Evolutionary conservation across 2,888 invertebrate species (phyloP).

Genomic region (Acanthosepion lycidas): DNA sequence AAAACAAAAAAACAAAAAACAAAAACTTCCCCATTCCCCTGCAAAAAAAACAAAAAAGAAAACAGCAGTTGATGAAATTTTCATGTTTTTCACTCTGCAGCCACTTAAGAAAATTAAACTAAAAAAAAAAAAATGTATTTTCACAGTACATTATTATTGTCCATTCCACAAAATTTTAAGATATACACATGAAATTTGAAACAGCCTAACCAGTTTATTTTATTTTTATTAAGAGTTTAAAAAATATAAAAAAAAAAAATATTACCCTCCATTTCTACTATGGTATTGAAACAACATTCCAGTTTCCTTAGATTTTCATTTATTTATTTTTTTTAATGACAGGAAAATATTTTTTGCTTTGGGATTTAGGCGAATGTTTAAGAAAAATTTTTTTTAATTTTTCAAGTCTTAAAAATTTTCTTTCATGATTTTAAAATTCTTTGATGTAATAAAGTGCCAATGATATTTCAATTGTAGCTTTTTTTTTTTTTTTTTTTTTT

Average conservation of each 20-base stretch:
- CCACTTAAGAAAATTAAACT: background rate
- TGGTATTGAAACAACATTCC: conserved; percentile 13
- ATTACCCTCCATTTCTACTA: background rate
- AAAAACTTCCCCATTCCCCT: background rate
- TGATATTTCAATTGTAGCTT: background rate
- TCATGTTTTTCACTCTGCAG: background rate
- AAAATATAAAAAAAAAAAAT: background rate
- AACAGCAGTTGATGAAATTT: background rate
- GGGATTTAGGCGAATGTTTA: no score
- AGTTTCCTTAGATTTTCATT: background rate
- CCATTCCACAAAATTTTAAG: background rate
- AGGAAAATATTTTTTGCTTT: no score
- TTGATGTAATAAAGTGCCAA: no score
- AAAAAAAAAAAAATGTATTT: background rate
- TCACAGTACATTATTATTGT: conserved; percentile 16
- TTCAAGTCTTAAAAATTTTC: no score
- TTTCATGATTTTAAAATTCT: no score
- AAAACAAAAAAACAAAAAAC: background rate
- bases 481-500: no score
- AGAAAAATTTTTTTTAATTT: no score
- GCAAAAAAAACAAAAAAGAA: background rate
- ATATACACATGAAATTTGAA: background rate
- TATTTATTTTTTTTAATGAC: no score
- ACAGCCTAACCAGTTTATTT: background rate
- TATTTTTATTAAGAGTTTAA: background rate